Base-by-base conservation (phyloP, 2,888 invertebrate genomes). In the Eumerus sabulonum region DNA sequence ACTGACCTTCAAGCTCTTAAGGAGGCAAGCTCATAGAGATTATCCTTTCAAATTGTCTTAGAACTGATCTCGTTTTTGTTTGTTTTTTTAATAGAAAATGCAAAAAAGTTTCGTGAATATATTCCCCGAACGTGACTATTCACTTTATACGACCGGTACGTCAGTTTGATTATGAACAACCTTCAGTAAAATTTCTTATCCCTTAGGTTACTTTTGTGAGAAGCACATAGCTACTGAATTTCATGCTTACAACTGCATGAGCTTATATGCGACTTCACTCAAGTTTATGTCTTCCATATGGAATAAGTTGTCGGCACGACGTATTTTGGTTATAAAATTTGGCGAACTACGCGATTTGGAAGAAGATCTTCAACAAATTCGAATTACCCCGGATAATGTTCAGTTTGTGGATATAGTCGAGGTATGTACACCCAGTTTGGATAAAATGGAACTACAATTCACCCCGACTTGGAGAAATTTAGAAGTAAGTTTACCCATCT, bases 61-160 rank as follows among this genome's bases (percentile, higher is more conserved):
- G 27, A 16, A 19, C 1, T 14, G 11, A 27, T 44, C 4, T 27
- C 12, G 16, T 17, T 9, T 42, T 27, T 11, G 40, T 45, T 36
- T 56, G 4, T 18, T 56, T 14, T 17, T 7, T 40, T 11, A 7
- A 27, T 7, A 27, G 88, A 47, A 57, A 0, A 84, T 88, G 14
- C 81, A 81, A 16, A 83, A 85, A 12, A 84, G 82, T 17, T 82
- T 84, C 48, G 72, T 88, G 0, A 88, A 88, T 35, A 87, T 88
- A 19, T 88, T 88, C 70, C 84, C 87, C 1, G 85, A 87, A 17
- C 67, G 79, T 7, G 88, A 88, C 81, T 87, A 88, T 4, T 38
- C 83, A 1, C 85, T 70, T 57, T 88, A 88, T 56, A 86, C 88
- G 12, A 85, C 84, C 36, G 87, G 86, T 38, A 66, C 54, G 17